These are phyloP conservation scores for Drosophila dunni DNA, from an alignment of 1,140 invertebrate genomes.

Conservation along the genomic window DNA sequence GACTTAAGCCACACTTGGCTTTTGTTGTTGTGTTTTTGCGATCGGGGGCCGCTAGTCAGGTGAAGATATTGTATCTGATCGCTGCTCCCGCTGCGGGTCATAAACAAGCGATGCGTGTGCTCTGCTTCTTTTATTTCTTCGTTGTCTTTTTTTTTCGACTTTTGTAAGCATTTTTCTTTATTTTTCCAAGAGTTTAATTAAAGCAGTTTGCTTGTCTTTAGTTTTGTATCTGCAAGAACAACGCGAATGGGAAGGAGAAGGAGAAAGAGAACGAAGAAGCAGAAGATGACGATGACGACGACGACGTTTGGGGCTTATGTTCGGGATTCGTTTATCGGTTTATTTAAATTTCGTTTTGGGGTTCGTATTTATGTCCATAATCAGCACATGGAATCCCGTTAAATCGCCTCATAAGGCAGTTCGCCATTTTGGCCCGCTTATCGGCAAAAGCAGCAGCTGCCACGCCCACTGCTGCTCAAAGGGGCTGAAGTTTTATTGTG, in stretches of 20 bases:
- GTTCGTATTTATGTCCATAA: constrained; percentile 74
- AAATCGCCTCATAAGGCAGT: constrained; percentile 79
- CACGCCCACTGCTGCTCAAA: constrained; percentile 40
- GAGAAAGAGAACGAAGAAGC: neutral
- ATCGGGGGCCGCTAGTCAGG: constrained; percentile 53
- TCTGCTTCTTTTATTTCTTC: constrained; percentile 2
- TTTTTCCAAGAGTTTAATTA: constrained; percentile 65
- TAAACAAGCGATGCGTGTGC: constrained; percentile 65
- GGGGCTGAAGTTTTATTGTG: constrained; percentile 70
- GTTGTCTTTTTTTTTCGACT: constrained; percentile 1
- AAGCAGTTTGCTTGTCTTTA: constrained; percentile 73
- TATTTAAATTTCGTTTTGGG: constrained; percentile 68
- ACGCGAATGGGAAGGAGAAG: neutral
- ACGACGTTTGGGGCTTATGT: constrained; percentile 61
- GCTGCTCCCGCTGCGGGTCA: constrained; percentile 67
- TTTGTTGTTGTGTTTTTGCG: neutral
- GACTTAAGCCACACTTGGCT: no score
- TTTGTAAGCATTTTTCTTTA: neutral
- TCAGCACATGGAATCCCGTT: constrained; percentile 77
- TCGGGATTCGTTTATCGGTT: constrained; percentile 74
- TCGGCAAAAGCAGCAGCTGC: constrained; percentile 53
- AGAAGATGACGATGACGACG: neutral
- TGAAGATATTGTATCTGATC: constrained; percentile 79
- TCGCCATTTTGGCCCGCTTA: constrained; percentile 73
- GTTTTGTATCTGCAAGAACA: constrained; percentile 53